Evolutionary conservation across 2,113 vertebrate species (phyloP).

Genomic region (Larimichthys crocea): DNA sequence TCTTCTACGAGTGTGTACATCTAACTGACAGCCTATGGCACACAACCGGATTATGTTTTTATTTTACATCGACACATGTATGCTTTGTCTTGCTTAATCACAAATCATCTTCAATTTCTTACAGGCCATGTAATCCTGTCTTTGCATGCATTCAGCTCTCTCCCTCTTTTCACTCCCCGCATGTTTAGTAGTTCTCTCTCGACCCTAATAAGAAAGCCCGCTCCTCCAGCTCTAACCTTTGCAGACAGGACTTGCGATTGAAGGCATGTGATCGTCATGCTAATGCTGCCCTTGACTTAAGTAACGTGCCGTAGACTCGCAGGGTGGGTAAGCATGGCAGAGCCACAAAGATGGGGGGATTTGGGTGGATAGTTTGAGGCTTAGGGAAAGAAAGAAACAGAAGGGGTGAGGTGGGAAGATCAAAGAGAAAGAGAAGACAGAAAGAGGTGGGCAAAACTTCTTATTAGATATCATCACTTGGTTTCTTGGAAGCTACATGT

Average conservation of each 20-base stretch:
- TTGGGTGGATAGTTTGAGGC: conserved; percentile 56
- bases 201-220: conserved; percentile 25
- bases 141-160: background rate
- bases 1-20: background rate
- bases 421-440: conserved; percentile 66
- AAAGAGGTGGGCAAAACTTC: conserved; percentile 67
- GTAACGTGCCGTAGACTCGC: conserved; percentile 55
- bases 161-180: conserved; percentile 11
- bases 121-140: background rate
- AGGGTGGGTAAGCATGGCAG: conserved; percentile 16
- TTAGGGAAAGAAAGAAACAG: conserved; percentile 50
- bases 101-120: conserved; percentile 42
- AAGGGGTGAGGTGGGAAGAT: conserved; percentile 48
- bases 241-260: conserved; percentile 62
- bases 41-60: background rate
- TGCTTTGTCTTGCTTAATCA: conserved; percentile 25
- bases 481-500: conserved; percentile 55
- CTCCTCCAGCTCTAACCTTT: conserved; percentile 53
- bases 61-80: conserved; percentile 31
- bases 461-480: conserved; percentile 64
- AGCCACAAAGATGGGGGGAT: conserved; percentile 10
- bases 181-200: conserved; percentile 27
- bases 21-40: background rate
- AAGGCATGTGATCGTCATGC: conserved; percentile 76
- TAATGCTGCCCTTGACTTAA: conserved; percentile 80